Evolutionary conservation across 2,113 vertebrate species (phyloP).

Genomic region (Spheniscus mendiculus): DNA sequence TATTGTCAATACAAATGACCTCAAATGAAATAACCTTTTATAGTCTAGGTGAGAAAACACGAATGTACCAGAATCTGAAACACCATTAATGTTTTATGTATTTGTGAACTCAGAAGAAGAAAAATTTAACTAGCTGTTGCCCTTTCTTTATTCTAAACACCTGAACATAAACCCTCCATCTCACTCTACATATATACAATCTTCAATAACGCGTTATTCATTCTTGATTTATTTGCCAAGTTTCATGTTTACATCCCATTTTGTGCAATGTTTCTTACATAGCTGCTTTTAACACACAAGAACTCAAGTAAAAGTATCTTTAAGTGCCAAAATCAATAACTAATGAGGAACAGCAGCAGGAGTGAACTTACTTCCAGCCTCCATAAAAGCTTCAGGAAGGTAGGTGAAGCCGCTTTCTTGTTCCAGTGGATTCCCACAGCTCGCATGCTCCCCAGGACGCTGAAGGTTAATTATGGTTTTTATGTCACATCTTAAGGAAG

Average conservation of each 20-base stretch:
- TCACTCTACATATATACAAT: background rate
- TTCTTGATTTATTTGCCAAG: background rate
- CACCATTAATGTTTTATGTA: background rate
- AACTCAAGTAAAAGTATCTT: constrained; percentile 8
- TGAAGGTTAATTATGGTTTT: constrained; percentile 97
- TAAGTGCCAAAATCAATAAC: constrained; percentile 49
- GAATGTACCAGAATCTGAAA: background rate
- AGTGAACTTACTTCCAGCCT: constrained; percentile 88
- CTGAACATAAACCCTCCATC: background rate
- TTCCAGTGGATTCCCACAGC: constrained; percentile 92
- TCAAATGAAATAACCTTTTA: background rate
- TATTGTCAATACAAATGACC: background rate
- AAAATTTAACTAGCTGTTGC: background rate
- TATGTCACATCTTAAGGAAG: constrained; percentile 83
- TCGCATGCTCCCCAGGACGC: constrained; percentile 94
- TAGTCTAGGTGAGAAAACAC: background rate
- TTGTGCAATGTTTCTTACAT: background rate
- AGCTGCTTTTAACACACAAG: background rate
- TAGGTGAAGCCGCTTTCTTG: constrained; percentile 94
- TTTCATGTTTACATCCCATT: background rate
- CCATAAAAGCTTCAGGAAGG: constrained; percentile 93
- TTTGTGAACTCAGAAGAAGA: background rate
- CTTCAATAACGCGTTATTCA: background rate
- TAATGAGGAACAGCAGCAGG: constrained; percentile 46
- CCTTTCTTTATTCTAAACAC: background rate